These are phyloP conservation scores for Brachionichthys hirsutus DNA, from an alignment of 2,113 vertebrate genomes.

Conservation along the genomic window DNA sequence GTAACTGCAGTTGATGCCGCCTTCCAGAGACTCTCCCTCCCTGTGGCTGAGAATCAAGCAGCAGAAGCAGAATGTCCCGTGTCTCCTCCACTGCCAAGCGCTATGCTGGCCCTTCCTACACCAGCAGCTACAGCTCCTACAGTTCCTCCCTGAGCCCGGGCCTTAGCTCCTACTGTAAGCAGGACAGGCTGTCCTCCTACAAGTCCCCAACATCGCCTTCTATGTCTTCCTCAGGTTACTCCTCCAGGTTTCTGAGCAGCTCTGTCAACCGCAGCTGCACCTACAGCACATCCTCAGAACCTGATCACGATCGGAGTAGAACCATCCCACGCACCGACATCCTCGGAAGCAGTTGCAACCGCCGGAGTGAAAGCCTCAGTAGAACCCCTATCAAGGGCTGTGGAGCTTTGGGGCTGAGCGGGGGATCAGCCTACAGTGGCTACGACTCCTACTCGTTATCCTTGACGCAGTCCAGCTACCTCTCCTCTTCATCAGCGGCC, in stretches of 20 bases:
- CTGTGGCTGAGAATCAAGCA: constrained; percentile 80
- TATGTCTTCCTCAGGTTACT: constrained; percentile 70
- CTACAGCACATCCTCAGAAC: constrained; percentile 79
- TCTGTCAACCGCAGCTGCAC: constrained; percentile 72
- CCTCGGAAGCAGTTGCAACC: constrained; percentile 66
- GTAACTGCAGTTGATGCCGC: constrained; percentile 85
- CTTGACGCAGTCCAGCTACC: constrained; percentile 74
- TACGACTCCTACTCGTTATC: constrained; percentile 68
- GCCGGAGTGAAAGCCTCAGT: constrained; percentile 84
- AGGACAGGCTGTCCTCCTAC: constrained; percentile 79
- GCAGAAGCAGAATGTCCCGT: constrained; percentile 85
- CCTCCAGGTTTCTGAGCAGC: constrained; percentile 81
- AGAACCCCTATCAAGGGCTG: constrained; percentile 72
- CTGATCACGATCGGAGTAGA: constrained; percentile 76
- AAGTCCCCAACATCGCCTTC: constrained; percentile 56
- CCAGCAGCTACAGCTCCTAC: constrained; percentile 86
- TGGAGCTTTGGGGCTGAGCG: constrained; percentile 75
- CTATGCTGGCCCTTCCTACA: constrained; percentile 81
- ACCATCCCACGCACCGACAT: constrained; percentile 82
- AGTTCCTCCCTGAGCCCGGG: constrained; percentile 81
- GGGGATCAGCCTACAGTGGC: constrained; percentile 72
- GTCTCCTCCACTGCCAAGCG: constrained; percentile 94
- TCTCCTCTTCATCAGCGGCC: constrained; percentile 73
- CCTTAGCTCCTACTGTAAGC: constrained; percentile 82
- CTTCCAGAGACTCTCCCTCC: constrained; percentile 69